A percentile compares a stretch with the other conserved stretches of the same genome.
phyloP scores from a whole-genome alignment of 2,888 invertebrate genomes.

The Aplocera efformata region DNA sequence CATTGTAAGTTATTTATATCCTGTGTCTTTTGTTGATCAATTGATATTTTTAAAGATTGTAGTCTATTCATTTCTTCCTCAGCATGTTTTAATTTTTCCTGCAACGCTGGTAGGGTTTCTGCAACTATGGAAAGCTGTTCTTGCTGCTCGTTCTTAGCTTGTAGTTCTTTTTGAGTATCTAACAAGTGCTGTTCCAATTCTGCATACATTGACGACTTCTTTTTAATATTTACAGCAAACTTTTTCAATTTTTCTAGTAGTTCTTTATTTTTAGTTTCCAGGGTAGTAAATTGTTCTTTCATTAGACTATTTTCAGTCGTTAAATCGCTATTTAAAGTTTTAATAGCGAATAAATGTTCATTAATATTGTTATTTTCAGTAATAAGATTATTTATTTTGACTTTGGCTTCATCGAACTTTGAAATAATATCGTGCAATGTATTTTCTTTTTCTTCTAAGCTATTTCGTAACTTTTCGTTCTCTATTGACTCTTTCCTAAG shows the following conservation, averaged over 20 bases:
- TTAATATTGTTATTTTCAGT: constrained; percentile 63
- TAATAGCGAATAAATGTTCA: constrained; percentile 61
- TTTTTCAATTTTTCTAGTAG: constrained; percentile 89
- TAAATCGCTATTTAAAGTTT: constrained; percentile 84
- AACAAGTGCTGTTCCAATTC: constrained; percentile 81
- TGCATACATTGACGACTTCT: constrained; percentile 82
- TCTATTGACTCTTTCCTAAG: constrained; percentile 82
- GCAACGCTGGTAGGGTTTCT: constrained; percentile 55
- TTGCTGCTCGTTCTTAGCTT: constrained; percentile 49
- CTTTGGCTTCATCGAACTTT: constrained; percentile 63
- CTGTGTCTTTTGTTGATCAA: constrained; percentile 52
- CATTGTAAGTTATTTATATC: constrained; percentile 42
- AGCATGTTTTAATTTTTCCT: constrained; percentile 62
- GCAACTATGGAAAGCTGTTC: constrained; percentile 58
- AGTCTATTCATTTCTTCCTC: constrained; percentile 62
- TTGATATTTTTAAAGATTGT: constrained; percentile 45
- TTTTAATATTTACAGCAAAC: constrained; percentile 87
- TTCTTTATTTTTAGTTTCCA: constrained; percentile 84
- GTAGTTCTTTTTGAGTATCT: constrained; percentile 55
- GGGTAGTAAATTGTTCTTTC: constrained; percentile 44
- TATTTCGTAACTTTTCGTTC: constrained; percentile 82
- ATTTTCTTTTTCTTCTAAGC: constrained; percentile 76
- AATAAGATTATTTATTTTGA: constrained; percentile 57
- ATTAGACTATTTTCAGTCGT: constrained; percentile 53
- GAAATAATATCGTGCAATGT: constrained; percentile 67